Conservation (phyloP, 1,140 invertebrate species). For the Trissolcus basalis region DNA sequence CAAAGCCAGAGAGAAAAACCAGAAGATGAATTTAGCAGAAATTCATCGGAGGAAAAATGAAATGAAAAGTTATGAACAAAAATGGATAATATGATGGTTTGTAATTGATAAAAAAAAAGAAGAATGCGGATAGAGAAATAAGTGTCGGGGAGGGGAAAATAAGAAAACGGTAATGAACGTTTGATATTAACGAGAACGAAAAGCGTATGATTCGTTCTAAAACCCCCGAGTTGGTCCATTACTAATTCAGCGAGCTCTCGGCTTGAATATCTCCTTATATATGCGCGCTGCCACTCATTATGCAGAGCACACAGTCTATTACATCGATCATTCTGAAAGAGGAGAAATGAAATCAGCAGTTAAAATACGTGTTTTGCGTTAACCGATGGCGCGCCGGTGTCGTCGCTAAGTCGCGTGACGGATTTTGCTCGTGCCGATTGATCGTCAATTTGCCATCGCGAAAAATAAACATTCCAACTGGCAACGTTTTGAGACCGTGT, state of each 20-base stretch:
- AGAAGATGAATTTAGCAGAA: too few species aligned
- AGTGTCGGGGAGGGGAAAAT: background rate
- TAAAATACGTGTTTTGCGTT: conserved; percentile 26
- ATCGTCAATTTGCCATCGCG: conserved; percentile 36
- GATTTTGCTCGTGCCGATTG: conserved; percentile 39
- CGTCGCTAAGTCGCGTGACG: conserved; percentile 25
- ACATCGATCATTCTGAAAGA: conserved; percentile 26
- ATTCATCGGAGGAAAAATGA: too few species aligned
- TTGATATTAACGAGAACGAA: background rate
- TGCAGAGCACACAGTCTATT: conserved; percentile 19
- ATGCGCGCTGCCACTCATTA: conserved; percentile 33
- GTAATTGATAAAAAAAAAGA: too few species aligned
- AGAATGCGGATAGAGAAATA: too few species aligned
- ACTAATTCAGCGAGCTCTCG: conserved; percentile 13
- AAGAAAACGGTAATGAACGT: conserved; percentile 1
- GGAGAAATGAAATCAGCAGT: conserved; percentile 32
- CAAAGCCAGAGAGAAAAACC: too few species aligned
- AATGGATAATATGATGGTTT: too few species aligned
- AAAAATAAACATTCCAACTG: too few species aligned
- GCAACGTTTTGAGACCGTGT: too few species aligned
- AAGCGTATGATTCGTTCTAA: background rate
- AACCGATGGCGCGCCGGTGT: conserved; percentile 8
- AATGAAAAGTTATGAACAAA: too few species aligned
- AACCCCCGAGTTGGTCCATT: background rate
- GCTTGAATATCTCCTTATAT: conserved; percentile 10